Base-by-base conservation (phyloP, 2,113 vertebrate genomes). In the Hassar affinis region DNA sequence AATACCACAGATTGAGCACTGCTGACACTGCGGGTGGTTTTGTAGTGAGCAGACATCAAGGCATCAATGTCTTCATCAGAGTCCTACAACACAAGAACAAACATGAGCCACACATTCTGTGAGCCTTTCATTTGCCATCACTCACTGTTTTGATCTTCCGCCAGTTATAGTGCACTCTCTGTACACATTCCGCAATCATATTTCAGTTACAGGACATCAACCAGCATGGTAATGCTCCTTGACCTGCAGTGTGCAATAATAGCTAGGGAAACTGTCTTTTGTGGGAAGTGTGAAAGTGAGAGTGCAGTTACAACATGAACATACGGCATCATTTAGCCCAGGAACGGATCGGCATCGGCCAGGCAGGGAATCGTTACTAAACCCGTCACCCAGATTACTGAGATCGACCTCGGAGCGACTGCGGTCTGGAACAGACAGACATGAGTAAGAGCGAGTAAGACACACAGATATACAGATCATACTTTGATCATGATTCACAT, bases 391-490 rank as follows among this genome's bases (percentile, higher is more conserved):
- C 1, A 95, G 93, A 85, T 90, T 94, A 45, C 93, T 96, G 88
- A 99, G 91, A 91, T 98, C 97, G 91, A 96, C 88, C 86, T 98
- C 96, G 54, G 97, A 99, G 85, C 87, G 94, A 88, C 97, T 98
- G 64, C 86, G 94, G 87, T 97, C 98, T 99, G 90, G 64, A 72
- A 85, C 17, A 77, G 30, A 25, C 7, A 79, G 22, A 30, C 25
- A 56, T 3, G 62, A 42, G 38, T 42, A 42, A 42, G 51, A 76
- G 6, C 30, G 15, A 88, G 7, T 30, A 22, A 81, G 15, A 45
- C 12, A 86, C 9, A 45, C 0, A 75, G 25, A 69, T 9, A 33
- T 1, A 49, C 5, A 12, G 15, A 80, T 18, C 4, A 52, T 42
- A 51, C 30, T 80, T 8, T 17, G 42, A 49, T 20, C 45, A 47